phyloP scores from a whole-genome alignment of 2,888 invertebrate genomes.

The Gonocerus acuteangulatus region DNA sequence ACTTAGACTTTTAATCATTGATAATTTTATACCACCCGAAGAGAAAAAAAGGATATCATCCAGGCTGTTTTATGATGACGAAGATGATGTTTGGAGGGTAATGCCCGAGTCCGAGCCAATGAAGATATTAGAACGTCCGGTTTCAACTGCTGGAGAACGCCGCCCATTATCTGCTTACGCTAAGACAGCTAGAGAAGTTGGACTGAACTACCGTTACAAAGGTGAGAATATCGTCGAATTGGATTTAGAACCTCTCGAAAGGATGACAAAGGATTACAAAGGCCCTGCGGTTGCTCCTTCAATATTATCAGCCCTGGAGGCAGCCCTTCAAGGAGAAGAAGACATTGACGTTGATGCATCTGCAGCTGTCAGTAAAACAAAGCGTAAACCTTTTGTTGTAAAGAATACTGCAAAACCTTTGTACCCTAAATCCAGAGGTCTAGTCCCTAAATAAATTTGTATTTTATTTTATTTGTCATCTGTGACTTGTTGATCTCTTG shows the following conservation, averaged over 20 bases:
- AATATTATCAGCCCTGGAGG: conserved; percentile 58
- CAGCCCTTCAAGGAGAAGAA: conserved; percentile 49
- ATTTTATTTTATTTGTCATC: background rate
- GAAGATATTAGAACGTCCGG: conserved; percentile 31
- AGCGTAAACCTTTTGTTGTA: conserved; percentile 28
- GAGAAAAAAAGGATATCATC: conserved; percentile 67
- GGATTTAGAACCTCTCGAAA: conserved; percentile 64
- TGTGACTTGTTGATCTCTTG: conserved; percentile 15
- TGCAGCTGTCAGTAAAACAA: conserved; percentile 29
- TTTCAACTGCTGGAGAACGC: conserved; percentile 45
- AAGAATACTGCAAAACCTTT: conserved; percentile 28
- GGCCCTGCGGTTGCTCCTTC: conserved; percentile 63
- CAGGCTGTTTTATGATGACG: conserved; percentile 70
- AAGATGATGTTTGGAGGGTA: conserved; percentile 66
- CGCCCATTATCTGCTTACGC: conserved; percentile 48
- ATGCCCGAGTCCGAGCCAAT: conserved; percentile 39
- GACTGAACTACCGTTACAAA: conserved; percentile 35
- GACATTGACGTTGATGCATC: conserved; percentile 40
- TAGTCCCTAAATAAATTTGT: conserved; percentile 39
- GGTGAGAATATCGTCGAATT: conserved; percentile 65
- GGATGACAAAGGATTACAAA: conserved; percentile 68
- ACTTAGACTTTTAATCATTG: conserved; percentile 77
- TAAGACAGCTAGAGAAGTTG: conserved; percentile 30
- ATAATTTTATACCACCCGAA: conserved; percentile 81
- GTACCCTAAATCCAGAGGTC: conserved; percentile 40